Evolutionary conservation across 2,113 vertebrate genomes (phyloP), one percentile per base, ranked within the genome.

Genomic region (Myrmophylax atrothorax): DNA sequence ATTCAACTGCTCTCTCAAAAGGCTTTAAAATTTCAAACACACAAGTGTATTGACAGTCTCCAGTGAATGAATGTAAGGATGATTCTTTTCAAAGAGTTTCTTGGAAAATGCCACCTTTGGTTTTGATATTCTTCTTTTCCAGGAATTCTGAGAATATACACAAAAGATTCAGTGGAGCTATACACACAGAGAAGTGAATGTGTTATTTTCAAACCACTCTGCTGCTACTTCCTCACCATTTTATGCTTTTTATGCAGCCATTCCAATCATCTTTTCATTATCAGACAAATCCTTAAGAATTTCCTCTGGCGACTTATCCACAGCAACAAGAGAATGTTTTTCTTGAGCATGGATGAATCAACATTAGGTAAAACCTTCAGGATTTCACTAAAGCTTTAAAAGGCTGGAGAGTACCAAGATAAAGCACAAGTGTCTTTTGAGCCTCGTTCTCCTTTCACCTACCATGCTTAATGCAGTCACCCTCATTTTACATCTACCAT

Each of bases 281-380:
- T 96, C 95, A 94, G 74, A 95, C 81, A 95, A 94, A 96, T 96
- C 91, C 91, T 92, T 87, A 95, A 95, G 93, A 92, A 96, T 95
- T 97, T 95, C 91, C 84, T 95, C 91, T 92, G 89, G 93, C 69
- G 49, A 94, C 83, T 87, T 84, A 72, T 29, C 66, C 18, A 2
- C 60, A 64, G 66, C 87, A 82, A 91, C 67, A 92, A 95, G 53
- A 95, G 89, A 89, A 89, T 75, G 29, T 84, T 95, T 96, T 97
- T 84, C 89, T 82, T 87, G 37, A 89, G 58, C 81, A 82, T 62
- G 77, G 58, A 87, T 6, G 9, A 84, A 78, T 87, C 72, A 80
- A 84, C 31, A 3, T 79, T 84, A 87, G 89, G 90, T 89, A 87
- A 95, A 94, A 94, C 66, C 69, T 78, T 84, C 70, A 89, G 81